phyloP scores from a whole-genome alignment of 2,797 vertebrate species.

The Salmo trutta region DNA sequence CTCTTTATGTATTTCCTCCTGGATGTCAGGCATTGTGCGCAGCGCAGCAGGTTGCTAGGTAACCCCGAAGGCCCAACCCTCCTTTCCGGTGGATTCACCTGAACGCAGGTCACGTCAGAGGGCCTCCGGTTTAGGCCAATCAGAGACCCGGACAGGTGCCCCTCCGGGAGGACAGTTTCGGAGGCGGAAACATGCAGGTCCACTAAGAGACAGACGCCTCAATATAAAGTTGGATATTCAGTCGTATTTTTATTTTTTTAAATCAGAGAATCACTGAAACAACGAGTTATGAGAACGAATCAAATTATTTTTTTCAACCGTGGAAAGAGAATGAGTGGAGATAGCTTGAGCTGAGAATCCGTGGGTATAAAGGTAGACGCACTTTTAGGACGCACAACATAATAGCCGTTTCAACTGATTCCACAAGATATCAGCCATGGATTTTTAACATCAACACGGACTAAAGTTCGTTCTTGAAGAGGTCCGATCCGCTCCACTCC shows the following conservation, averaged over 20 bases:
- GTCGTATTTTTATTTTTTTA: neutral
- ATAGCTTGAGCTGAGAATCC: slow-evolving; percentile 1
- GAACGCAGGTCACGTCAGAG: slow-evolving; percentile 64
- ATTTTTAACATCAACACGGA: slow-evolving; percentile 1
- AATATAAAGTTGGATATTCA: slow-evolving; percentile 56
- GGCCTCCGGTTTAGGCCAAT: slow-evolving; percentile 45
- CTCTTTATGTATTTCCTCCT: slow-evolving; percentile 57
- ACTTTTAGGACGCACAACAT: slow-evolving; percentile 34
- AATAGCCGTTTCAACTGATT: slow-evolving; percentile 24
- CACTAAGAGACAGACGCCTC: slow-evolving; percentile 35
- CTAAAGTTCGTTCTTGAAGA: neutral
- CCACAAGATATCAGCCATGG: slow-evolving; percentile 22
- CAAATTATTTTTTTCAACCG: neutral
- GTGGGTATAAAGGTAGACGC: slow-evolving; percentile 54
- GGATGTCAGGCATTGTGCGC: slow-evolving; percentile 32
- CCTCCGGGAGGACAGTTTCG: slow-evolving; percentile 63
- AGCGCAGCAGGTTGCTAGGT: slow-evolving; percentile 60
- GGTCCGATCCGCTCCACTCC: neutral
- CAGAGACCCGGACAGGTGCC: slow-evolving; percentile 49
- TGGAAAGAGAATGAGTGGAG: neutral
- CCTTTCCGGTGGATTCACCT: slow-evolving; percentile 56
- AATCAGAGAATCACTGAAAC: neutral
- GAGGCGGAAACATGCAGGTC: slow-evolving; percentile 74
- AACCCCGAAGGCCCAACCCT: slow-evolving; percentile 56
- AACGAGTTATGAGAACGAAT: neutral